Evolutionary conservation across 2,888 invertebrate species (phyloP), one percentile per base, ranked within the genome.

Genomic region (Limnephilus rhombicus): DNA sequence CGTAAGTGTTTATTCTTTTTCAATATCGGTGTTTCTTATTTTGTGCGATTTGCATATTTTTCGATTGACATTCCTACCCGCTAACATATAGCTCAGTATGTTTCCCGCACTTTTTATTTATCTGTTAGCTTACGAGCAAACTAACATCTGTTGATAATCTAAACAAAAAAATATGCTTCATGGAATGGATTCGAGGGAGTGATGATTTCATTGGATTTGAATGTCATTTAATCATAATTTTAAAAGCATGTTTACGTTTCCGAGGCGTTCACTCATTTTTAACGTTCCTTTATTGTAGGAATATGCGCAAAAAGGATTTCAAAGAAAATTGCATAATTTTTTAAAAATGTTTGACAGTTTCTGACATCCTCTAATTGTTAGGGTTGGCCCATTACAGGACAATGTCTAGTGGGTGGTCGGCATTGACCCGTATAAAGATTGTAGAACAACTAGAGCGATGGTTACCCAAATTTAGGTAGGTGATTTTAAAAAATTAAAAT

Each of bases 1-100:
- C 96, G 99, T 99, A 97, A 98, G 98, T 97, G 31, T 87, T 88
- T 15, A 34, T 85, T 85, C 41, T 49, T 86, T 92, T 95, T 68
- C 95, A 99, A 68, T 24, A 24, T 92, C 85, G 9, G 9, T 68
- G 68, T 68, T 68, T 24, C 9, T 68, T 68, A 9, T 68, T 68
- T 68, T 68, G 68, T 68, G 24, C 68, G 68, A 68, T 24, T 24
- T 68, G 68, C 24, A n/a, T n/a, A 24, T 68, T 68, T 68, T 68
- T 68, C 68, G 68, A 24, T 24, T 24, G 68, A n/a, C 68, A 68
- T 68, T 68, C 68, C n/a, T 68, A 68, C n/a, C 68, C 9, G 68
- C 68, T 68, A n/a, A 68, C 9, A 68, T 68, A n/a, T 68, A 7
- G 7, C 68, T n/a, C 68, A 68, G 68, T 68, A 24, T 68, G n/a